Evolutionary conservation across 2,888 invertebrate genomes (phyloP), one percentile per base, ranked within the genome.

Genomic region (Aphrophora alni): DNA sequence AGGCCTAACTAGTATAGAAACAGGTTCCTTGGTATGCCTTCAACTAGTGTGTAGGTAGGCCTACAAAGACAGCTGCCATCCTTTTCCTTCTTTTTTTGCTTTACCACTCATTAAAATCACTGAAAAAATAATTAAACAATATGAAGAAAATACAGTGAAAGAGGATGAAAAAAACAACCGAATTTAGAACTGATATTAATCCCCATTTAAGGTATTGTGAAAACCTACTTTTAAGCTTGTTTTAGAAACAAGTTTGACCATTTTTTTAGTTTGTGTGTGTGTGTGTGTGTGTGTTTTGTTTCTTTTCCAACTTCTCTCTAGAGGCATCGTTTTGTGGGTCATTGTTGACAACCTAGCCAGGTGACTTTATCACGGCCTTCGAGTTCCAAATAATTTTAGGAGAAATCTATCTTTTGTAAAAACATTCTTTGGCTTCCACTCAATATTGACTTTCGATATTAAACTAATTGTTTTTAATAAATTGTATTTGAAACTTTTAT

Each of bases 111-210:
- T 77, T 77, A 71, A 71, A 21, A 69, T 77, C 77, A 38, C 71
- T 71, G 70, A 21, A 68, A 44, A 71, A 77, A 77, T 71, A 77
- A 77, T 77, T 77, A 77, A 77, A 77, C 77, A 71, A 71, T 77
- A n/a, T 38, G 26, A 44, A 59, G 59, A 7, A 59, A 21, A 59
- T 14, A 21, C 7, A 59, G 21, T 21, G 21, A n/a, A n/a, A n/a
- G n/a, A n/a, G n/a, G n/a, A n/a, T n/a, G 59, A 59, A 59, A 59
- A 44, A 59, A 21, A 59, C 59, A n/a, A 59, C 10, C 10, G 59
- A 21, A 59, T 21, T 59, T 59, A 59, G 59, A 21, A 59, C n/a
- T 8, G 59, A 59, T 59, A 59, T 59, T 59, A 59, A 21, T n/a
- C 21, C 59, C 59, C 59, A 21, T 21, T 59, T 59, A 59, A 21